Evolutionary conservation across 2,797 vertebrate genomes (phyloP).

Genomic region (Hippocampus kuda): DNA sequence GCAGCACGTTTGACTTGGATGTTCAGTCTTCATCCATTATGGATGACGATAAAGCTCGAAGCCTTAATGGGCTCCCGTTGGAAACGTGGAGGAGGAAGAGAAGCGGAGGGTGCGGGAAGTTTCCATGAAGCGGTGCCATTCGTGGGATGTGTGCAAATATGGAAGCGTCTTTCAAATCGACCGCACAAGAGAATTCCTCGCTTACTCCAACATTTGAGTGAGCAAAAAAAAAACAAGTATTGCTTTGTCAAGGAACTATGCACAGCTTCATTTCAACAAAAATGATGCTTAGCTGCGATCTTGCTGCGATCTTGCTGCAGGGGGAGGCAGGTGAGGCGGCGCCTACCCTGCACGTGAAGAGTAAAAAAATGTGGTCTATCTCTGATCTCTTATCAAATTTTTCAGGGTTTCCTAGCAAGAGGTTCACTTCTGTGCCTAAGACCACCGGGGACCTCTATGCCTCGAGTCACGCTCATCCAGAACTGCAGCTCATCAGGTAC

Average conservation of each 20-base stretch:
- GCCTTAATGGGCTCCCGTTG: conserved; percentile 55
- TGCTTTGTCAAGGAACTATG: too few species aligned
- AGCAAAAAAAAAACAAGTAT: too few species aligned
- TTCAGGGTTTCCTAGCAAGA: neutral
- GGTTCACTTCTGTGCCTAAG: neutral
- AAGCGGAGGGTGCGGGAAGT: conserved; percentile 11
- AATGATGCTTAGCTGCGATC: too few species aligned
- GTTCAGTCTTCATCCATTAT: conserved; percentile 66
- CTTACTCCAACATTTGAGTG: too few species aligned
- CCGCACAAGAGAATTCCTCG: too few species aligned
- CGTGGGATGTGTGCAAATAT: neutral
- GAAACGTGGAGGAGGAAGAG: conserved; percentile 22
- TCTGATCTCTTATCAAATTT: neutral
- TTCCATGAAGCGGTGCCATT: too few species aligned
- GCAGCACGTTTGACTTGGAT: conserved; percentile 28
- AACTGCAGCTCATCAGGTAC: neutral
- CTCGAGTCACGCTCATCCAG: neutral
- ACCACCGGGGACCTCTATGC: neutral
- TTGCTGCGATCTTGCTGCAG: too few species aligned
- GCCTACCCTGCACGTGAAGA: too few species aligned
- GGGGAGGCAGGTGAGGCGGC: too few species aligned
- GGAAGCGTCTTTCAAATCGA: neutral
- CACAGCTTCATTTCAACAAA: too few species aligned
- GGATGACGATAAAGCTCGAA: conserved; percentile 64
- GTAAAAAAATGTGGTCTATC: neutral